Base-by-base conservation (phyloP, 1,140 invertebrate species). In the Pentalonia nigronervosa region DNA sequence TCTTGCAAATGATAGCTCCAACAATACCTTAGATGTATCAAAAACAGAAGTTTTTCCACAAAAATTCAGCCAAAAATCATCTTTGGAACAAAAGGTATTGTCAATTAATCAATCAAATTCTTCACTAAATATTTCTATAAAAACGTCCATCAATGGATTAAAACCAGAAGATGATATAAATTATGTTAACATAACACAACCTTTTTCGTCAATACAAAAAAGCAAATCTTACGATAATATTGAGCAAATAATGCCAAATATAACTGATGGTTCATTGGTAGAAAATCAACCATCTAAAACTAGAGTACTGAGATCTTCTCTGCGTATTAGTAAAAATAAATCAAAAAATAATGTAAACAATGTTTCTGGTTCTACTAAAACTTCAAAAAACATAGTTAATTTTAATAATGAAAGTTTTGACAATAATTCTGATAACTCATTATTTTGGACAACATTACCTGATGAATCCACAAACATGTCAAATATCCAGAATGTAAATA, bases 361-460 rank as follows among this genome's bases (percentile, higher is more conserved):
- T 6, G n/a, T 47, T 30, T 91, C 41, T 8, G 6, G 11, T 47
- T 47, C 25, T 41, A 41, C 50, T 41, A 89, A 7, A 89, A 11
- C 87, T 36, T 56, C 34, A 25, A 89, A 36, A 36, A 14, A 7
- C 9, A 11, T 34, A 36, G 3, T 9, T 56, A 50, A 53, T 88
- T 34, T n/a, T n/a, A 34, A 47, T 34, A 53, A 84, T 84, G 83
- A 41, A 45, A 45, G 21, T 86, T 23, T 86, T 53, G 34, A 90
- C 36, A 90, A 47, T 67, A 8, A 48, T 11, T 76, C 90, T 81
- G 41, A 76, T 47, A 14, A 91, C 48, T 76, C 56, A 91, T n/a
- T 48, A n/a, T 91, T 76, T 92, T 81, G 90, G 91, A 36, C n/a
- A 53, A 92, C 90, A 83, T n/a, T 91, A 91, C 47, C 91, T 84